phyloP scores from a whole-genome alignment of 2,797 vertebrate species.

The Hephaestus fuliginosus region DNA sequence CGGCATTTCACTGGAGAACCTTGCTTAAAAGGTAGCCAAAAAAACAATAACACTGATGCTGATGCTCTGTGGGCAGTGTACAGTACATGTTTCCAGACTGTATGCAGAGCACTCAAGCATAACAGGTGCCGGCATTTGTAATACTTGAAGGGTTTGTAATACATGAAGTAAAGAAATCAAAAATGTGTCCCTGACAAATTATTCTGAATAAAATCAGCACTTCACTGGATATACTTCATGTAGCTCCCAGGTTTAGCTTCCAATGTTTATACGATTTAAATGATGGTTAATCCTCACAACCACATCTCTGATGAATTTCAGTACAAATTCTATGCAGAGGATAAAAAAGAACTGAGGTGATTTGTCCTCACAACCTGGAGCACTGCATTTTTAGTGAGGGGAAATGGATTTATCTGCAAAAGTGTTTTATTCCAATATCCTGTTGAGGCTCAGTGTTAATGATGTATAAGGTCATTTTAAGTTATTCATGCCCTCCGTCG shows the following conservation, averaged over 20 bases:
- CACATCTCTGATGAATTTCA: not conserved
- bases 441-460: conserved; percentile 30
- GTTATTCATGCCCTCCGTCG: conserved; percentile 20
- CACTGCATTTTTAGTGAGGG: conserved; percentile 4
- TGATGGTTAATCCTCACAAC: not conserved
- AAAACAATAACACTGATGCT: not conserved
- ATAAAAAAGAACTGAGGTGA: not conserved
- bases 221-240: not conserved
- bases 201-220: not conserved
- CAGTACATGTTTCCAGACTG: not conserved
- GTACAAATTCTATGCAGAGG: not conserved
- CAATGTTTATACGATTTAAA: not conserved
- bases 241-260: not conserved
- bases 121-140: not conserved
- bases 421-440: conserved; percentile 14
- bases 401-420: not conserved
- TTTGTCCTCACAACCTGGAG: not conserved
- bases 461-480: conserved; percentile 29
- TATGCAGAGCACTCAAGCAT: not conserved
- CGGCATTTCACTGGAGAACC: conserved; percentile 32
- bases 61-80: not conserved
- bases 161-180: not conserved
- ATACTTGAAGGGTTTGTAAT: not conserved
- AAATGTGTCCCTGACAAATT: not conserved
- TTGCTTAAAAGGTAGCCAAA: conserved; percentile 17